These are phyloP conservation scores for Lasioglossum morio DNA, from an alignment of 2,888 invertebrate genomes.

Conservation along the genomic window DNA sequence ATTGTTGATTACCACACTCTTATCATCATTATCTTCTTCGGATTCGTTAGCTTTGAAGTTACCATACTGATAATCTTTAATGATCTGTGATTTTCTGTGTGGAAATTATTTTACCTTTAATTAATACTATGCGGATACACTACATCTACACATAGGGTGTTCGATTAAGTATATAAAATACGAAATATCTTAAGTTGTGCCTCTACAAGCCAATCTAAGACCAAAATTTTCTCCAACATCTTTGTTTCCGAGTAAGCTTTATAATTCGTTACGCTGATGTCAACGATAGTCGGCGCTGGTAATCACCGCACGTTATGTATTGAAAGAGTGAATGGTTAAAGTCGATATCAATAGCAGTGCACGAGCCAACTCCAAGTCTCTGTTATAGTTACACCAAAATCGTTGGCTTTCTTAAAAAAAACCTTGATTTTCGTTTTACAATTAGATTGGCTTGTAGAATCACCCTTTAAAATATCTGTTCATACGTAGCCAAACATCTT, in stretches of 20 bases:
- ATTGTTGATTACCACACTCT: conserved; percentile 84
- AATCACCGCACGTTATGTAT: too few species aligned
- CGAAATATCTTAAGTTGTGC: not conserved
- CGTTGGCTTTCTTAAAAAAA: not conserved
- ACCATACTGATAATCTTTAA: conserved; percentile 64
- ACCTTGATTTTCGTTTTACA: not conserved
- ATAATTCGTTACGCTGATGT: not conserved
- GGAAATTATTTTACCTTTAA: not conserved
- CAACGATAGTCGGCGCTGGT: too few species aligned
- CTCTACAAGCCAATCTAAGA: not conserved
- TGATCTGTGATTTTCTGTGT: conserved; percentile 40
- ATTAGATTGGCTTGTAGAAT: not conserved
- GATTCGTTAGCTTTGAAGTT: conserved; percentile 82
- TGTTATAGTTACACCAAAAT: not conserved
- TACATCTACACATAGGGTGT: not conserved
- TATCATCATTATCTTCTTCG: conserved; percentile 87
- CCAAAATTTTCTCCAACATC: not conserved
- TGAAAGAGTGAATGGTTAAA: not conserved
- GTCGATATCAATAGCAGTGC: not conserved
- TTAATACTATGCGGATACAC: not conserved
- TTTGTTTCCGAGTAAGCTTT: not conserved
- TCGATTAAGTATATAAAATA: not conserved
- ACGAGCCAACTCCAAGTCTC: not conserved
- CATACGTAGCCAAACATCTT: not conserved
- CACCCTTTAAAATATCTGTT: not conserved